Evolutionary conservation across 2,797 vertebrate species (phyloP).

Genomic region (Fringilla coelebs): DNA sequence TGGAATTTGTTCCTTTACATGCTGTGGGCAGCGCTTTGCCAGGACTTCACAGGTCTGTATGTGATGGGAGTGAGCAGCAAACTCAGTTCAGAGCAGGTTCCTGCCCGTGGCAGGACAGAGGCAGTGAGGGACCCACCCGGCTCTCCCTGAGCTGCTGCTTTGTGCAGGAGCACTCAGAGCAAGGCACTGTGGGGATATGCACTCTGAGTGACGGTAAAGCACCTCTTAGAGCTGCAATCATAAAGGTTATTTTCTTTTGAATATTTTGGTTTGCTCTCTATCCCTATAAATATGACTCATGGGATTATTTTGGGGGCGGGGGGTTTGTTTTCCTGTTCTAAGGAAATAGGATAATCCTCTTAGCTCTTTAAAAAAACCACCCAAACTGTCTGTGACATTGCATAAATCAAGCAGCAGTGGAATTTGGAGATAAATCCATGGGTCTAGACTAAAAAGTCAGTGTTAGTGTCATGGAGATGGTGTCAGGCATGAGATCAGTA

Average conservation of each 20-base stretch:
- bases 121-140: rapidly evolving
- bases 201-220: not conserved
- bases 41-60: not conserved
- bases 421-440: not conserved
- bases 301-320: not conserved
- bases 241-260: not conserved
- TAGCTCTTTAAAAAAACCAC: not conserved
- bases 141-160: not conserved
- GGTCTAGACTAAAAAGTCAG: not conserved
- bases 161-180: not conserved
- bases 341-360: slow-evolving; percentile 32
- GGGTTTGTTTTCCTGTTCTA: not conserved
- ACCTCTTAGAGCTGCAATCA: not conserved
- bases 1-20: not conserved
- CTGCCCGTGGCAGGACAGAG: not conserved
- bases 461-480: not conserved
- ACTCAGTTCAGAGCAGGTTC: not conserved
- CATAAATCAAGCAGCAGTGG: not conserved
- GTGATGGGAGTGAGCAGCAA: not conserved
- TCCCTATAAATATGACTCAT: not conserved
- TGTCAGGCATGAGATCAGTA: not conserved
- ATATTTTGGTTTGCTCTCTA: not conserved
- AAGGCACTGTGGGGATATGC: not conserved
- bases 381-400: not conserved
- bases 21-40: not conserved